Conservation (phyloP, 1,140 invertebrate species). For the Melipona quadrifasciata region DNA sequence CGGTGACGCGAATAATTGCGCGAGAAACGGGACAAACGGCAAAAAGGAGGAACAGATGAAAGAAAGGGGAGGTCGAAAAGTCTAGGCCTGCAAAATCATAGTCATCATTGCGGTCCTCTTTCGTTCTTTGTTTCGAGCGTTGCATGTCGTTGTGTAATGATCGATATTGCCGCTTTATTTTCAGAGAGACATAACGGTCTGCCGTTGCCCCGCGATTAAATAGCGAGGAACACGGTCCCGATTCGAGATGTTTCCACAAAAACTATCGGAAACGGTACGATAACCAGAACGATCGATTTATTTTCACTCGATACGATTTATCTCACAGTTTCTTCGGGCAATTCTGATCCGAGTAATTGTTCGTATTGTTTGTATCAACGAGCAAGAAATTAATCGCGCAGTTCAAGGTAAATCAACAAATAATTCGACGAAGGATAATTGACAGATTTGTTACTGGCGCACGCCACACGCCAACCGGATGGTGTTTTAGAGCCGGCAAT, state of each 20-base stretch:
- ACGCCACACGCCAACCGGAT: background rate
- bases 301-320: background rate
- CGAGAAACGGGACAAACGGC: slow-evolving; percentile 23
- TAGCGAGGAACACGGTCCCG: background rate
- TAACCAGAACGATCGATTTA: background rate
- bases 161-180: slow-evolving; percentile 22
- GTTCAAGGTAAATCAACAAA: too few relatives aligned
- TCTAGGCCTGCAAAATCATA: slow-evolving; percentile 35
- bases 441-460: background rate
- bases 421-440: background rate
- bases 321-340: background rate
- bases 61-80: slow-evolving; percentile 8
- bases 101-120: slow-evolving; percentile 28
- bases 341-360: background rate
- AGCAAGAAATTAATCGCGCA: background rate
- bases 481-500: background rate
- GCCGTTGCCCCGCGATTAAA: background rate
- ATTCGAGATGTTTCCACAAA: background rate
- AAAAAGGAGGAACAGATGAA: background rate
- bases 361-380: too few relatives aligned
- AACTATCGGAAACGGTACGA: background rate
- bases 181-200: slow-evolving; percentile 30
- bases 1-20: slow-evolving; percentile 42
- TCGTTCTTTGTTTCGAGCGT: slow-evolving; percentile 47
- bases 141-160: slow-evolving; percentile 32